These are phyloP conservation scores for Scaptomyza polygonia DNA, from an alignment of 2,888 invertebrate genomes.

Conservation along the genomic window DNA sequence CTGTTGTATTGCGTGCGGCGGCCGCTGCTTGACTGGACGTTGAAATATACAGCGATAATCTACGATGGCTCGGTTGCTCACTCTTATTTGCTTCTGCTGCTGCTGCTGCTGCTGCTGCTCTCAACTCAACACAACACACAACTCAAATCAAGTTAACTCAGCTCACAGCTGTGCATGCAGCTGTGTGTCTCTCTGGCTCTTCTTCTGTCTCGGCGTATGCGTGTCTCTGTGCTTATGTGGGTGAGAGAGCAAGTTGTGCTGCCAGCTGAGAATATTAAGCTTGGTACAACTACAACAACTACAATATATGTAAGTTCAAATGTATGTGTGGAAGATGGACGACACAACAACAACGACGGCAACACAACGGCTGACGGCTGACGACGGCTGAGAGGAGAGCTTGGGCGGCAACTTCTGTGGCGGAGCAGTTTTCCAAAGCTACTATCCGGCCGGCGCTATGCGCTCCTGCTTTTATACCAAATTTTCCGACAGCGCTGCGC, in stretches of 20 bases:
- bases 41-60: constrained; percentile 13
- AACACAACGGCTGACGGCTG: constrained; percentile 36
- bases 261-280: constrained; percentile 48
- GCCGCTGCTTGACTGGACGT: constrained; percentile 59
- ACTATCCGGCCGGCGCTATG: constrained; percentile 84
- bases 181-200: constrained; percentile 25
- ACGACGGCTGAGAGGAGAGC: constrained; percentile 60
- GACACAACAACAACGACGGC: constrained; percentile 30
- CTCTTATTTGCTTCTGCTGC: constrained; percentile 7
- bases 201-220: constrained; percentile 8
- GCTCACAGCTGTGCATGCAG: constrained; percentile 53
- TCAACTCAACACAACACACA: constrained; percentile 18
- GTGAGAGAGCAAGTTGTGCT: constrained; percentile 48
- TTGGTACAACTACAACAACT: constrained; percentile 36
- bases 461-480: constrained; percentile 81
- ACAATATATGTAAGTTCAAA: background rate
- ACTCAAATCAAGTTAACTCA: constrained; percentile 20
- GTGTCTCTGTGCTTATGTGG: constrained; percentile 22
- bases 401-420: constrained; percentile 69
- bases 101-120: constrained; percentile 3
- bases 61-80: constrained; percentile 20
- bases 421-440: constrained; percentile 83
- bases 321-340: background rate
- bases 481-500: constrained; percentile 69
- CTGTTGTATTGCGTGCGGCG: constrained; percentile 59